phyloP scores from a whole-genome alignment of 2,113 vertebrate species.

The Synodontis membranacea region DNA sequence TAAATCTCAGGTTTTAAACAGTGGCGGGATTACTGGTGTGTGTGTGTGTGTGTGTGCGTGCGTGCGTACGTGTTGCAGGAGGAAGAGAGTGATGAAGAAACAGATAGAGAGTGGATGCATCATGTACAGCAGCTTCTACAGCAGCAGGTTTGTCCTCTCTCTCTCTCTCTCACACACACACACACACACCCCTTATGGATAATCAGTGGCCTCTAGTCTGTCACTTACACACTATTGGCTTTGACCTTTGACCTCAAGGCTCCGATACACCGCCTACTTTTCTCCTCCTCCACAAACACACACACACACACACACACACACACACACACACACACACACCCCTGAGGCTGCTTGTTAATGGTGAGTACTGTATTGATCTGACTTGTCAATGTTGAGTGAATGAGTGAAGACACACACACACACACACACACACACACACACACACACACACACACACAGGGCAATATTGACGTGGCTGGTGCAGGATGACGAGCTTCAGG shows the following conservation, averaged over 20 bases:
- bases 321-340: conserved; percentile 58
- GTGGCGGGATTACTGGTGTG: neutral
- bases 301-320: conserved; percentile 19
- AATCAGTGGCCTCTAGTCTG: conserved; percentile 34
- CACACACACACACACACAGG: conserved; percentile 85
- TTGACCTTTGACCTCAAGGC: conserved; percentile 42
- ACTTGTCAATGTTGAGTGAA: conserved; percentile 99
- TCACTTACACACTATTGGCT: conserved; percentile 43
- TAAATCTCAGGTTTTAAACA: too few species aligned
- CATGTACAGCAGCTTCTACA: conserved; percentile 81
- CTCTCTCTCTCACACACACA: conserved; percentile 22
- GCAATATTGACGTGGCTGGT: conserved; percentile 96
- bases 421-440: conserved; percentile 68
- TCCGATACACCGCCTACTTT: conserved; percentile 53
- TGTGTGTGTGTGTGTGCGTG: conserved; percentile 31
- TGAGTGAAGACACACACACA: conserved; percentile 85
- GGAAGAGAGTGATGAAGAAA: conserved; percentile 68
- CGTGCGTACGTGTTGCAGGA: conserved; percentile 66
- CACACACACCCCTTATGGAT: neutral
- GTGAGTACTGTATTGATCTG: conserved; percentile 99
- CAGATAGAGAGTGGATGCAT: conserved; percentile 81
- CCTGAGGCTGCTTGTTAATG: conserved; percentile 99
- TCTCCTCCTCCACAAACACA: conserved; percentile 29
- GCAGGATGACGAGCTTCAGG: neutral
- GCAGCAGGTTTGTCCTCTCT: conserved; percentile 77